Conservation (phyloP, 1,140 invertebrate genomes). For the Teleogryllus occipitalis region DNA sequence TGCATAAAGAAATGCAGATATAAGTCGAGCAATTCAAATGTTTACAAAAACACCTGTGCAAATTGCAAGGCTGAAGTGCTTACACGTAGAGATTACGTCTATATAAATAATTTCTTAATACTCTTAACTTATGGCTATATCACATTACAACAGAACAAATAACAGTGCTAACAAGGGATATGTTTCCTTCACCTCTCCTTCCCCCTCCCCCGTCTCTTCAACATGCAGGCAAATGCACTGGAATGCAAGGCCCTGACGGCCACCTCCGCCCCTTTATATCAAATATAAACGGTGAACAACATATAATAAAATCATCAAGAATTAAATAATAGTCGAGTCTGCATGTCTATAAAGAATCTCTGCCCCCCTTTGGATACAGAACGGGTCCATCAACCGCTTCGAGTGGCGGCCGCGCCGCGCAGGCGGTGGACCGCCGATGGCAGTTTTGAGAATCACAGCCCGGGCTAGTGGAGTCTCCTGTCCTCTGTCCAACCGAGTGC, state of each 20-base stretch:
- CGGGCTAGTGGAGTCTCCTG: slow-evolving; percentile 23
- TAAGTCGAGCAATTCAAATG: not conserved
- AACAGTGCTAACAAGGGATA: slow-evolving; percentile 24
- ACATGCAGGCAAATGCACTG: slow-evolving; percentile 20
- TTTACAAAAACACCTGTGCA: not conserved
- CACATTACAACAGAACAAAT: slow-evolving; percentile 23
- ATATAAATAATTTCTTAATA: slow-evolving; percentile 23
- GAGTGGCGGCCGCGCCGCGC: slow-evolving; percentile 17
- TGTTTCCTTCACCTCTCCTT: slow-evolving; percentile 15
- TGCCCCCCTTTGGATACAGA: slow-evolving; percentile 13
- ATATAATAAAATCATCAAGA: slow-evolving; percentile 8
- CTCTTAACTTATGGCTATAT: slow-evolving; percentile 30
- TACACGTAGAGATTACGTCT: slow-evolving; percentile 7
- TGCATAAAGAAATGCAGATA: not conserved
- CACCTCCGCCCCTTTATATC: slow-evolving; percentile 10
- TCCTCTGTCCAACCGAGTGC: slow-evolving; percentile 24
- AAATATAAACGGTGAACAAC: slow-evolving; percentile 17
- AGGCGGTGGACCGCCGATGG: slow-evolving; percentile 20
- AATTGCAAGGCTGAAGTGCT: not conserved
- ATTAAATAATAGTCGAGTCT: slow-evolving; percentile 12
- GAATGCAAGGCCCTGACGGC: slow-evolving; percentile 9
- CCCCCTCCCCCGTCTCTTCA: not conserved
- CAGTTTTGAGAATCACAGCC: slow-evolving; percentile 27
- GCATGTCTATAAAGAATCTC: slow-evolving; percentile 2
- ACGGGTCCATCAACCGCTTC: slow-evolving; percentile 21